Percentiles rank a stretch among this genome's conserved stretches.
phyloP scores from a whole-genome alignment of 2,113 vertebrate species.

The Parotia lawesii region DNA sequence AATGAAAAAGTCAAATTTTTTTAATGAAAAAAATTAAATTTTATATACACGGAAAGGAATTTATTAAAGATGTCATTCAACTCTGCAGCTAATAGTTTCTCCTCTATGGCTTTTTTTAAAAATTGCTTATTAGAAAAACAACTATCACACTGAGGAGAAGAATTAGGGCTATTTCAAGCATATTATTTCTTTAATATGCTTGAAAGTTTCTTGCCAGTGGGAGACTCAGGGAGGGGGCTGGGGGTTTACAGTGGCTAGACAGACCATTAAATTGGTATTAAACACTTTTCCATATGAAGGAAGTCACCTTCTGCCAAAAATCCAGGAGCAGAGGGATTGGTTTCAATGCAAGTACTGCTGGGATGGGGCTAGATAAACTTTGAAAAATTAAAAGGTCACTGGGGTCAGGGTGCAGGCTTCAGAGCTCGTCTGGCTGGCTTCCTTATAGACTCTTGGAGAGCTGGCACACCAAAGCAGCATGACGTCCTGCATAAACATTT shows the following conservation, averaged over 20 bases:
- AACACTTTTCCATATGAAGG: slow-evolving; percentile 80
- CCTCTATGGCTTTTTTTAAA: background rate
- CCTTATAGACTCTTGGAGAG: slow-evolving; percentile 71
- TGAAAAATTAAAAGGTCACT: slow-evolving; percentile 74
- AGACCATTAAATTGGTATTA: slow-evolving; percentile 79
- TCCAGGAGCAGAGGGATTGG: slow-evolving; percentile 61
- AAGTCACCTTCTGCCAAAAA: slow-evolving; percentile 72
- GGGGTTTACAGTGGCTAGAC: slow-evolving; percentile 72
- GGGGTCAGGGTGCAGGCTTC: slow-evolving; percentile 74
- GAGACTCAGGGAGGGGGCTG: background rate
- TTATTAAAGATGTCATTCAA: background rate
- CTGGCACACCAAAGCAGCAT: slow-evolving; percentile 59
- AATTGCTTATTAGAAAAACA: slow-evolving; percentile 33
- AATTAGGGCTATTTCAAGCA: slow-evolving; percentile 47
- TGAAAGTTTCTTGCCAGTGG: slow-evolving; percentile 50
- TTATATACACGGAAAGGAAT: background rate
- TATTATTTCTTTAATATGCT: too few species aligned
- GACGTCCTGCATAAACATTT: slow-evolving; percentile 75
- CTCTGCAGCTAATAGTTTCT: background rate
- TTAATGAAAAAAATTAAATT: background rate
- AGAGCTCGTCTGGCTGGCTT: slow-evolving; percentile 76
- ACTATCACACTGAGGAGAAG: slow-evolving; percentile 7
- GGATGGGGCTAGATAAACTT: slow-evolving; percentile 71
- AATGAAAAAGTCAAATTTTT: background rate
- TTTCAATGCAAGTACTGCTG: slow-evolving; percentile 65